Percentiles rank a stretch among this genome's conserved stretches.
Conservation (phyloP, 2,888 invertebrate species). For the Spodoptera exigua region DNA sequence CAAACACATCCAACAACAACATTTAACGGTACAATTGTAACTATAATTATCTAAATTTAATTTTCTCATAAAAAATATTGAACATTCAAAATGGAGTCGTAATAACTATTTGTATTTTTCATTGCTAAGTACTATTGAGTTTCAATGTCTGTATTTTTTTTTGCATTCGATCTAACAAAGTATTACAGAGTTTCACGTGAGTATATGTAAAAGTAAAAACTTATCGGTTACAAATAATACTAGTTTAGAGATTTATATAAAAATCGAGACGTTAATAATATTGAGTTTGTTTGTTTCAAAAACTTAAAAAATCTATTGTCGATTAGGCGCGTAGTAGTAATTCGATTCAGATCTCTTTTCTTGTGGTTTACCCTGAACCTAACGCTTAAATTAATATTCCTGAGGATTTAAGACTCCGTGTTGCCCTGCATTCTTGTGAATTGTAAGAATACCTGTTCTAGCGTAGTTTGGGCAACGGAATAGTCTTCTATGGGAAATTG, state of each 20-base stretch:
- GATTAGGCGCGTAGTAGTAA: constrained; percentile 22
- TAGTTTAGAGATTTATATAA: background rate
- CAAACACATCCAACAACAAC: constrained; percentile 58
- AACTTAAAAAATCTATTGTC: constrained; percentile 1
- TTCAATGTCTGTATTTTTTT: constrained; percentile 8
- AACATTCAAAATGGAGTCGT: constrained; percentile 30
- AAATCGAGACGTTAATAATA: background rate
- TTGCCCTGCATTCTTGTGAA: constrained; percentile 85
- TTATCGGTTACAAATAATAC: background rate
- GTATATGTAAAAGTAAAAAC: constrained; percentile 8
- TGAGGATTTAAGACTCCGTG: constrained; percentile 34
- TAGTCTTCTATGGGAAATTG: constrained; percentile 93
- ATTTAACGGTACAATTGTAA: constrained; percentile 46
- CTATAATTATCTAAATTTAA: constrained; percentile 23
- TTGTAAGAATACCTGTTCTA: constrained; percentile 93
- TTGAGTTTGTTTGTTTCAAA: background rate
- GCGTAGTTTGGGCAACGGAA: constrained; percentile 93
- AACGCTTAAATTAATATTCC: constrained; percentile 22
- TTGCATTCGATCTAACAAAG: constrained; percentile 16
- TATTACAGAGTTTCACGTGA: constrained; percentile 1
- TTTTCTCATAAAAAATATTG: constrained; percentile 43
- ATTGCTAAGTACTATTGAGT: constrained; percentile 40
- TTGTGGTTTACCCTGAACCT: constrained; percentile 43
- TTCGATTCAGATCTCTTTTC: constrained; percentile 25
- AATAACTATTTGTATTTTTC: constrained; percentile 22